Percentiles rank a stretch among this genome's conserved stretches.
Conservation (phyloP, 2,888 invertebrate genomes). For the Xestoiulus laeticollis region DNA sequence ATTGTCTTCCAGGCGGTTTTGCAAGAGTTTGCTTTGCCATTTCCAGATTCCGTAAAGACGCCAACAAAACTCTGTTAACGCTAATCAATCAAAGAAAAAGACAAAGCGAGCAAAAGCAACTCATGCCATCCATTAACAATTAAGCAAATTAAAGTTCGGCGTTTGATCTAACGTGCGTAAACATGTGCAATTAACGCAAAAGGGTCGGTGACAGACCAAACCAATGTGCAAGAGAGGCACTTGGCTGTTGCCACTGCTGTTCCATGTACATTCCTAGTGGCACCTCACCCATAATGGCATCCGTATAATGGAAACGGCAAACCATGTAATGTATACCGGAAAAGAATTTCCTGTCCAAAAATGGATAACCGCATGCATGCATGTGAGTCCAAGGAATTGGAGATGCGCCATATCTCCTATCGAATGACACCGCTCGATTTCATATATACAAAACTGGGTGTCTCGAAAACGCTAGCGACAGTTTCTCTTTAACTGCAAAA, state of each 20-base stretch:
- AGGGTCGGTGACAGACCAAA: not conserved
- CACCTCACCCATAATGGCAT: conserved; percentile 24
- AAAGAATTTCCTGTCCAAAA: conserved; percentile 28
- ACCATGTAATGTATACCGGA: conserved; percentile 33
- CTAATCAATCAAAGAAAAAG: not conserved
- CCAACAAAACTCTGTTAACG: not conserved
- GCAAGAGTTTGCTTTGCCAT: not conserved
- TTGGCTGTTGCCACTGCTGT: not conserved
- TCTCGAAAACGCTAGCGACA: not conserved
- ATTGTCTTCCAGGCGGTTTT: not conserved
- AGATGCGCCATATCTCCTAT: not conserved
- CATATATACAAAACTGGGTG: not conserved
- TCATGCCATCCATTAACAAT: not conserved
- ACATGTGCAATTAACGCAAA: not conserved
- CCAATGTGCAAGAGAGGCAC: not conserved
- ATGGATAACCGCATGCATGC: not conserved
- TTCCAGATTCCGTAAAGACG: not conserved
- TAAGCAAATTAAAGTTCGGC: conserved; percentile 18
- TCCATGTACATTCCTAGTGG: not conserved
- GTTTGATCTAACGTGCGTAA: not conserved
- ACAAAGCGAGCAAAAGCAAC: not conserved
- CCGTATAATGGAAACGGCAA: conserved; percentile 5
- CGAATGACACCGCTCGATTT: not conserved
- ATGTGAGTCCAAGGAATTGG: conserved; percentile 25
- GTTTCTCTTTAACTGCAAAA: not conserved